Percentiles rank a stretch among this genome's conserved stretches.
Conservation (phyloP, 2,113 vertebrate species). For the Chrysochloris asiatica region DNA sequence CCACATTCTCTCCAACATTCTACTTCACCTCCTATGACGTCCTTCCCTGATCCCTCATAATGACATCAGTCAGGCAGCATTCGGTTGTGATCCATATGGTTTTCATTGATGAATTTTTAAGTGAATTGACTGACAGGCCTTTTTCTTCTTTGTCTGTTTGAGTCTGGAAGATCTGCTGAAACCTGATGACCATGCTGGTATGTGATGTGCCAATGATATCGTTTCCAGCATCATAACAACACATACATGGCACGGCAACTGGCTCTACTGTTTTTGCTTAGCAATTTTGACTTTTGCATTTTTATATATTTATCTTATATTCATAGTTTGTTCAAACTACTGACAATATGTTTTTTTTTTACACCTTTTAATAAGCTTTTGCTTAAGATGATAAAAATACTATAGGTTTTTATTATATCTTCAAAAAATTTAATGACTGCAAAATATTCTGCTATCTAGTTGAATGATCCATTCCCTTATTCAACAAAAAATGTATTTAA, state of each 20-base stretch:
- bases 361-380: not conserved
- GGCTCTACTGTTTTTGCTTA: not conserved
- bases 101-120: not conserved
- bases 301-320: slow-evolving; percentile 21
- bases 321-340: not conserved
- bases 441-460: not conserved
- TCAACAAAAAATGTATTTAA: not conserved
- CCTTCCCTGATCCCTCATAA: not conserved
- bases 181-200: too few relatives aligned
- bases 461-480: not conserved
- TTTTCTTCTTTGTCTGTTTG: too few relatives aligned
- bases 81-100: not conserved
- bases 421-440: not conserved
- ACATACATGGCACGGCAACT: not conserved
- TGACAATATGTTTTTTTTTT: not conserved
- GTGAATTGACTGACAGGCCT: not conserved
- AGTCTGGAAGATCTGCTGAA: too few relatives aligned
- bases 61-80: not conserved
- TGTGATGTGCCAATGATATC: too few relatives aligned
- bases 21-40: not conserved
- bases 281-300: not conserved
- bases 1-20: not conserved
- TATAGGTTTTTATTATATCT: not conserved
- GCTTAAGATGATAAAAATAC: not conserved
- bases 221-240: not conserved